Conservation (phyloP, 2,797 vertebrate genomes). For the Crenuchus spilurus region DNA sequence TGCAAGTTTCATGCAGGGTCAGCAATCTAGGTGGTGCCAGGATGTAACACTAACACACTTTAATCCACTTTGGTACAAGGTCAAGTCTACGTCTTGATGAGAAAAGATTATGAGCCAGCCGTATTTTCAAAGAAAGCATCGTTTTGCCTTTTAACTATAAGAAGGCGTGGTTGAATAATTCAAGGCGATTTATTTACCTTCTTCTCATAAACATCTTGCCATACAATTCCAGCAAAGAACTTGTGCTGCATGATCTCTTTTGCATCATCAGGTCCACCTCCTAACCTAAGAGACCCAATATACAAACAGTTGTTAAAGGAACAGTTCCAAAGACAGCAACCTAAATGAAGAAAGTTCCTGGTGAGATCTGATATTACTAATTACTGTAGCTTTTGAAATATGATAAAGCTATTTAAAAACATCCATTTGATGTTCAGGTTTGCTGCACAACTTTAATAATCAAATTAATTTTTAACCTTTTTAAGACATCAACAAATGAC, state of each 20-base stretch:
- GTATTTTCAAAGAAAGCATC: background rate
- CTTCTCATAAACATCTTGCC: constrained; percentile 97
- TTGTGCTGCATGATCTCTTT: constrained; percentile 99
- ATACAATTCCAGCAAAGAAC: constrained; percentile 92
- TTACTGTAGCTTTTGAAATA: too few species aligned
- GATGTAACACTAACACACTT: background rate
- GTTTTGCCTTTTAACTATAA: background rate
- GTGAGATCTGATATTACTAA: too few species aligned
- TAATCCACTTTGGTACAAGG: background rate
- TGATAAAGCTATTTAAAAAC: too few species aligned
- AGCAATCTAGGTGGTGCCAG: background rate
- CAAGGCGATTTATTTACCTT: constrained; percentile 76
- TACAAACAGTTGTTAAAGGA: background rate
- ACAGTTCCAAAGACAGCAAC: too few species aligned
- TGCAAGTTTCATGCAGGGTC: constrained; percentile 3
- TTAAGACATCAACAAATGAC: too few species aligned
- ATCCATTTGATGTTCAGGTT: too few species aligned
- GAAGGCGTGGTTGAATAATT: background rate
- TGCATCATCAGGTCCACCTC: constrained; percentile 91
- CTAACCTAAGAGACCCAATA: constrained; percentile 81
- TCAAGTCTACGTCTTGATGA: background rate
- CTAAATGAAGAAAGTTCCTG: too few species aligned
- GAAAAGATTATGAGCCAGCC: background rate
- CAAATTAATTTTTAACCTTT: too few species aligned
- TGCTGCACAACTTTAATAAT: too few species aligned